A percentile compares a stretch with the other conserved stretches of the same genome.
Evolutionary conservation across 1,140 invertebrate species (phyloP).

Genomic region (Anastrepha obliqua): DNA sequence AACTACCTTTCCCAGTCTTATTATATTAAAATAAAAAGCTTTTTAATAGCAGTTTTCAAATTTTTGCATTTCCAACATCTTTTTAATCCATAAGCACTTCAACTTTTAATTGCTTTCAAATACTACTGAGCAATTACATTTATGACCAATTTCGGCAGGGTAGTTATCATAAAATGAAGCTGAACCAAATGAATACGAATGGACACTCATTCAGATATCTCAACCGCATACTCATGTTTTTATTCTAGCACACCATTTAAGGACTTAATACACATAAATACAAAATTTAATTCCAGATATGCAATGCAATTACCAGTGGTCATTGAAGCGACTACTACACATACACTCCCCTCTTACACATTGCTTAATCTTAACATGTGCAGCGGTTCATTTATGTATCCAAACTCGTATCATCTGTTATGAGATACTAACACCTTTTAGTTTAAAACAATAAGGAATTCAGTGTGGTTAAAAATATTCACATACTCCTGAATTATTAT

Average conservation of each 20-base stretch:
- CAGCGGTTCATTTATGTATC: no score
- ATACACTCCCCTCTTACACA: no score
- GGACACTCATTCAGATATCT: background rate
- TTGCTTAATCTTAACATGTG: no score
- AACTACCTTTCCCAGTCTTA: no score
- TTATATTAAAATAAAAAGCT: background rate
- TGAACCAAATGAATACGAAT: constrained; percentile 8
- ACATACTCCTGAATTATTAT: no score
- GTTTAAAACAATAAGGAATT: no score
- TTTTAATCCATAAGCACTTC: constrained; percentile 39
- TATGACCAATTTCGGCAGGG: constrained; percentile 27
- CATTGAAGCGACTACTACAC: background rate
- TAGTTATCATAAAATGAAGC: constrained; percentile 21
- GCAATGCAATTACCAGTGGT: constrained; percentile 14
- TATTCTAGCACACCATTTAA: background rate
- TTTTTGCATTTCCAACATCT: constrained; percentile 12
- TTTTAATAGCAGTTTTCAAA: constrained; percentile 34
- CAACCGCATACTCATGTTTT: background rate
- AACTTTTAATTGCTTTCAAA: constrained; percentile 53
- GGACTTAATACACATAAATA: constrained; percentile 15
- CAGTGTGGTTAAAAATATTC: no score
- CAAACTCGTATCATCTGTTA: no score
- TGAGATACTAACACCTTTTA: no score
- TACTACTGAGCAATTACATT: constrained; percentile 32
- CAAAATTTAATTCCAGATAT: constrained; percentile 24